phyloP scores from a whole-genome alignment of 2,888 invertebrate species.

The Phyllotreta cruciferae region DNA sequence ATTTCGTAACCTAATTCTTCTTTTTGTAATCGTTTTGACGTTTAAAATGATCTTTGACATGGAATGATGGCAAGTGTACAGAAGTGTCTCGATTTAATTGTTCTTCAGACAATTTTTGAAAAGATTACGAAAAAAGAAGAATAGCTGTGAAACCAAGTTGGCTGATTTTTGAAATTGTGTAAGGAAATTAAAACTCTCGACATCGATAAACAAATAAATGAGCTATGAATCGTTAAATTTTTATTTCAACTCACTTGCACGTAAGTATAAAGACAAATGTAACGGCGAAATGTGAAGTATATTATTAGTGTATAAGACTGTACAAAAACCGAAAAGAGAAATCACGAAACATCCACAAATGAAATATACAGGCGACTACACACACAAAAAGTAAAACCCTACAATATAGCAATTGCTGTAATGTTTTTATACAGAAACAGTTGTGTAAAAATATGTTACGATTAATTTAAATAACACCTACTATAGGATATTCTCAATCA shows the following conservation, averaged over 20 bases:
- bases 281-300: conserved; percentile 42
- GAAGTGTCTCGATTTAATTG: no score
- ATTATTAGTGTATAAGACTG: conserved; percentile 32
- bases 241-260: conserved; percentile 47
- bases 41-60: no score
- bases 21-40: no score
- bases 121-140: no score
- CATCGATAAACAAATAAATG: neutral
- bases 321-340: conserved; percentile 35
- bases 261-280: conserved; percentile 45
- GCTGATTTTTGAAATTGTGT: no score
- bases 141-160: no score
- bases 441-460: conserved; percentile 53
- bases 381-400: conserved; percentile 30
- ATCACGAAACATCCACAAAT: conserved; percentile 13
- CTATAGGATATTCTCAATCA: conserved; percentile 42
- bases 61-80: no score
- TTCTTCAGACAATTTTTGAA: no score
- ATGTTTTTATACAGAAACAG: conserved; percentile 50
- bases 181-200: neutral
- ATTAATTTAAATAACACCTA: conserved; percentile 50
- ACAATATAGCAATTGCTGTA: conserved; percentile 35
- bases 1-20: no score
- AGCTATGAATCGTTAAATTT: conserved; percentile 37
- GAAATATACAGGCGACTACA: conserved; percentile 31